phyloP scores from a whole-genome alignment of 2,888 invertebrate genomes.

The Acleris sparsana region DNA sequence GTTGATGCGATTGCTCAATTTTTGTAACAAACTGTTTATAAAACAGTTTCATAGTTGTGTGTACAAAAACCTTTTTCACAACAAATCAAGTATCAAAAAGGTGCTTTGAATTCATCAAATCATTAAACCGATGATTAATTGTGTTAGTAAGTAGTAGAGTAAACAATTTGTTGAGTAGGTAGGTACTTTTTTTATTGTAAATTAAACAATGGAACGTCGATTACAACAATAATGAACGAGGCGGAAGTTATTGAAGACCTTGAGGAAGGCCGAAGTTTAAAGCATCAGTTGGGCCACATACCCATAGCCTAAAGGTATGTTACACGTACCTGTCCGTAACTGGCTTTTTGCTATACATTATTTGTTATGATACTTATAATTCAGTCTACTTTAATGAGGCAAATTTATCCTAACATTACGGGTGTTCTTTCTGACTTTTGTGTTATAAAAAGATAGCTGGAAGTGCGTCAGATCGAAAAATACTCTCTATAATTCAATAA shows the following conservation, averaged over 20 bases:
- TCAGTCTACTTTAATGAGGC: no score
- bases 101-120: neutral
- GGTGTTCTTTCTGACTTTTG: no score
- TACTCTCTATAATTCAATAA: neutral
- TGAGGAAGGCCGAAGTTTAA: conserved; percentile 32
- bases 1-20: conserved; percentile 5
- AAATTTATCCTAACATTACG: no score
- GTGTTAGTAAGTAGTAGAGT: neutral
- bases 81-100: neutral
- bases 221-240: conserved; percentile 26
- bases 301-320: conserved; percentile 7
- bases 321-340: neutral
- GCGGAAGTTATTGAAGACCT: conserved; percentile 33
- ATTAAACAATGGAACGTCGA: conserved; percentile 36
- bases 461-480: no score
- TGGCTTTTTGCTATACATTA: no score
- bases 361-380: no score
- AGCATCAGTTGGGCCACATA: conserved; percentile 21
- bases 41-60: neutral
- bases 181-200: conserved; percentile 21
- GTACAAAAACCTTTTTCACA: neutral
- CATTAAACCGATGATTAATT: conserved; percentile 17
- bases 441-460: no score
- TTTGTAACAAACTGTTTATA: neutral
- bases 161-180: conserved; percentile 26